Percentiles rank a stretch among this genome's conserved stretches.
Conservation (phyloP, 2,113 vertebrate genomes). For the Terrapene triunguis region DNA sequence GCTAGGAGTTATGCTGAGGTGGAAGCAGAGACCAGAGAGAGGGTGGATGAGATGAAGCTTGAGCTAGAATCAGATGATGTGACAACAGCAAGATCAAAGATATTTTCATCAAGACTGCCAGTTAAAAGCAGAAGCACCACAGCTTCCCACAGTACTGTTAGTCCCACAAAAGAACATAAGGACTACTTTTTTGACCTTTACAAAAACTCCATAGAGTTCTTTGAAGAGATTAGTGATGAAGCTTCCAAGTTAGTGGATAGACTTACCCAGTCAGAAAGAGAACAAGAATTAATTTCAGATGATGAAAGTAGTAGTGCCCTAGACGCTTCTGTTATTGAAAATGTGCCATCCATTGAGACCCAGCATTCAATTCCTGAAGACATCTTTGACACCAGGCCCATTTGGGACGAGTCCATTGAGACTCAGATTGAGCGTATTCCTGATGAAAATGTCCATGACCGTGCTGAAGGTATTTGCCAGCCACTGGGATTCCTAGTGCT, state of each 20-base stretch:
- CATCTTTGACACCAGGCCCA: conserved; percentile 96
- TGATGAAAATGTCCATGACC: conserved; percentile 94
- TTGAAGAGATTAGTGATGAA: conserved; percentile 96
- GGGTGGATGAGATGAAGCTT: conserved; percentile 74
- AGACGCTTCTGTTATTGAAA: conserved; percentile 94
- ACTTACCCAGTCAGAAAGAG: conserved; percentile 91
- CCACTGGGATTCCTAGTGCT: conserved; percentile 90
- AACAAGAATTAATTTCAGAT: conserved; percentile 91
- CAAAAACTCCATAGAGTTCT: conserved; percentile 92
- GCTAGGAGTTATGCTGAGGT: conserved; percentile 88
- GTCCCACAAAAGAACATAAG: conserved; percentile 86
- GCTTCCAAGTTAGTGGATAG: conserved; percentile 95
- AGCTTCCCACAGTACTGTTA: conserved; percentile 64
- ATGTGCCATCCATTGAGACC: conserved; percentile 88
- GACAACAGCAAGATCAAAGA: conserved; percentile 82
- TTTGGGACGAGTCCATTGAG: conserved; percentile 98
- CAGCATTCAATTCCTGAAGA: conserved; percentile 93
- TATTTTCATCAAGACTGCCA: conserved; percentile 90
- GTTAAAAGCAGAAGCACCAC: conserved; percentile 87
- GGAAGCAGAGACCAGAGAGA: conserved; percentile 82
- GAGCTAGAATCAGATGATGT: conserved; percentile 86
- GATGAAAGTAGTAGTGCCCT: conserved; percentile 95
- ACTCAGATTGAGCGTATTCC: conserved; percentile 99
- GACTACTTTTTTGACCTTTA: conserved; percentile 85
- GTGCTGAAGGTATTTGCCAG: conserved; percentile 96